A percentile compares a stretch with the other conserved stretches of the same genome.
Evolutionary conservation across 37 sponge, comb jelly and placozoan genomes (phyloP).

Genomic region (Agelas oroides): DNA sequence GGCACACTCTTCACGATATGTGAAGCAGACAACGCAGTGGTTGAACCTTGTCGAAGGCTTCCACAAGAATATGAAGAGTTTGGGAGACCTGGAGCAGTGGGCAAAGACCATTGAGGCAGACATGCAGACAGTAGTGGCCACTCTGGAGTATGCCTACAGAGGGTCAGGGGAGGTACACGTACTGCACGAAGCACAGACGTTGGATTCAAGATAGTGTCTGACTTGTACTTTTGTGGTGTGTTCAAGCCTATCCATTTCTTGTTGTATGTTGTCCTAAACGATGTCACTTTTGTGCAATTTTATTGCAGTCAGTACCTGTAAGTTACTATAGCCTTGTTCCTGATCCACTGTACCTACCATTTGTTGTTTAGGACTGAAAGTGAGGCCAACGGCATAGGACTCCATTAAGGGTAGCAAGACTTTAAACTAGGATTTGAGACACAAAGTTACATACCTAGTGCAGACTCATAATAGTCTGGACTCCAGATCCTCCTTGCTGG

Average conservation of each 20-base stretch:
- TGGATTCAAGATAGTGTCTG: no score
- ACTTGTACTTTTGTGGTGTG: neutral
- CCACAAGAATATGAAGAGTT: slow-evolving; percentile 87
- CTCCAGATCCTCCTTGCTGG: no score
- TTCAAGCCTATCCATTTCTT: neutral
- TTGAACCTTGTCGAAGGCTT: slow-evolving; percentile 89
- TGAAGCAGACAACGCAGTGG: slow-evolving; percentile 94
- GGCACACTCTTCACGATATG: slow-evolving; percentile 74
- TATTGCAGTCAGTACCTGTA: no score
- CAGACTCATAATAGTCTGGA: no score
- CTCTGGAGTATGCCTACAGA: slow-evolving; percentile 89
- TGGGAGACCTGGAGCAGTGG: slow-evolving; percentile 97
- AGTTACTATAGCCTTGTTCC: no score
- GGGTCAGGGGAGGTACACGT: slow-evolving; percentile 77
- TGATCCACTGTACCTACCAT: no score
- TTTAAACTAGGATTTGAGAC: no score
- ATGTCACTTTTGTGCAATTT: neutral
- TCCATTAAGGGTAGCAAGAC: no score
- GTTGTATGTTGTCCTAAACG: neutral
- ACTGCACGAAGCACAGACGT: neutral
- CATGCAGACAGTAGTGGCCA: slow-evolving; percentile 72
- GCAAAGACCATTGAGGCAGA: slow-evolving; percentile 92
- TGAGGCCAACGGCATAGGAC: no score
- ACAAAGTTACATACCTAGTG: no score
- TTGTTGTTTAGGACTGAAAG: no score